Percentiles rank a stretch among this genome's conserved stretches.
Evolutionary conservation across 2,888 invertebrate species (phyloP).

Genomic region (Odontocolon sp.): DNA sequence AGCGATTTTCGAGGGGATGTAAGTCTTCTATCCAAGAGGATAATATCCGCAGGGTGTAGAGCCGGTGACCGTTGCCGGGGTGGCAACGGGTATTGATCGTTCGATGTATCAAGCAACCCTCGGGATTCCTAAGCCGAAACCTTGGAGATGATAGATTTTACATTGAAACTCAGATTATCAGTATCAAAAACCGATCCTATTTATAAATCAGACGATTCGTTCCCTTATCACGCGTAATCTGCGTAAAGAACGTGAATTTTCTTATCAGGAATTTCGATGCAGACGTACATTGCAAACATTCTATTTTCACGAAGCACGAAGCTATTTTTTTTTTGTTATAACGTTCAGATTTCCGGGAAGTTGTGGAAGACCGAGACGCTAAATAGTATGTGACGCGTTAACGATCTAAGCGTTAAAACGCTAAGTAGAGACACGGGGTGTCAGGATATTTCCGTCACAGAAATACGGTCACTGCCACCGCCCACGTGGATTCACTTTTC

Average conservation of each 20-base stretch:
- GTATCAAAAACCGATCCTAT: neutral
- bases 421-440: constrained; percentile 13
- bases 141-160: constrained; percentile 6
- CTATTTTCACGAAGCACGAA: too few relatives aligned
- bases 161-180: neutral
- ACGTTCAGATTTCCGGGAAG: neutral
- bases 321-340: neutral
- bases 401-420: constrained; percentile 6
- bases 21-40: constrained; percentile 13
- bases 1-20: constrained; percentile 25
- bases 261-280: neutral
- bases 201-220: neutral
- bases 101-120: constrained; percentile 46
- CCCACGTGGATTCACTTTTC: constrained; percentile 65
- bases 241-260: neutral
- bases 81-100: constrained; percentile 62
- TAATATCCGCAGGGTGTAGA: constrained; percentile 27
- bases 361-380: neutral
- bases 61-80: constrained; percentile 52
- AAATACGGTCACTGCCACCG: constrained; percentile 69
- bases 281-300: neutral
- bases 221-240: constrained; percentile 11
- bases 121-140: constrained; percentile 53
- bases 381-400: constrained; percentile 24
- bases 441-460: constrained; percentile 64